Evolutionary conservation across 92 coral and sea anemone species (phyloP).

Genomic region (Palythoa grandiflora): DNA sequence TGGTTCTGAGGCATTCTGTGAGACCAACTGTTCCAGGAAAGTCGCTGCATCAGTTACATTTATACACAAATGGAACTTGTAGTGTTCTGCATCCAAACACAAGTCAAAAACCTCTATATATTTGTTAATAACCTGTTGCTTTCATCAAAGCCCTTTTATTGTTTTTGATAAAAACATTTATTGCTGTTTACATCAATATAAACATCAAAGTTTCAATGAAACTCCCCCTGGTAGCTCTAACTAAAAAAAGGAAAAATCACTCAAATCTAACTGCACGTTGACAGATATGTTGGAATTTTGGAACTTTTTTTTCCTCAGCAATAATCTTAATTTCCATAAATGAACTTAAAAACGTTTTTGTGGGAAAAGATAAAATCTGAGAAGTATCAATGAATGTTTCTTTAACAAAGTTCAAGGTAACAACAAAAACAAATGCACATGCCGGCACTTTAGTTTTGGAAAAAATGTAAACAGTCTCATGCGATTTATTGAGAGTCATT

Average conservation of each 20-base stretch:
- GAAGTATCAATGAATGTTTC: neutral
- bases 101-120: constrained; percentile 2
- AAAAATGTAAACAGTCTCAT: constrained; percentile 12
- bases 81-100: neutral
- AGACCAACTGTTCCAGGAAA: neutral
- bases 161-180: constrained; percentile 12
- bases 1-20: constrained; percentile 13
- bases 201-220: constrained; percentile 21
- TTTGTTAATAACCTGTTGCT: constrained; percentile 1
- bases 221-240: neutral
- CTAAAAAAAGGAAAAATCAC: constrained; percentile 38
- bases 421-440: constrained; percentile 18
- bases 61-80: neutral
- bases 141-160: constrained; percentile 25
- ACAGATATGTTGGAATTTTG: neutral
- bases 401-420: neutral
- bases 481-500: neutral
- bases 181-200: constrained; percentile 1
- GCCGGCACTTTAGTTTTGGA: neutral
- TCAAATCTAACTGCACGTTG: constrained; percentile 14
- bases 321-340: constrained; percentile 17
- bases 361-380: constrained; percentile 40
- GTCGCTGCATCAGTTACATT: constrained; percentile 1
- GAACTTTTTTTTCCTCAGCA: neutral
- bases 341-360: constrained; percentile 17